Conservation (phyloP, 2,888 invertebrate genomes). For the Drosophila parthenogenetica region DNA sequence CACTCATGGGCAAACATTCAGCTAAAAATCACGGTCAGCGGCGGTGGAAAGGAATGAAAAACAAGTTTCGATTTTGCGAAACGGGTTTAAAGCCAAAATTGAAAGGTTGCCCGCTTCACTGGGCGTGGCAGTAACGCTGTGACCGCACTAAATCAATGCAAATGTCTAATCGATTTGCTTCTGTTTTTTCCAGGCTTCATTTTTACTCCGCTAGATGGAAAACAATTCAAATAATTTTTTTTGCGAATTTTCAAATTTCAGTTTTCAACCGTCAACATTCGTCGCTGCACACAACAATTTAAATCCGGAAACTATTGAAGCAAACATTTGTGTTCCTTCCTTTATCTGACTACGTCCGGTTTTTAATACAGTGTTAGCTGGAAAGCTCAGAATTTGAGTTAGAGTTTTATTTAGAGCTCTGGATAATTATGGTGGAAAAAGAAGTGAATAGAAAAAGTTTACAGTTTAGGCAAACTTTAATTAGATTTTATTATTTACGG, state of each 20-base stretch:
- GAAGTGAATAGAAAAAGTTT: background rate
- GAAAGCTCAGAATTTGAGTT: conserved; percentile 4
- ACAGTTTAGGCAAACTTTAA: background rate
- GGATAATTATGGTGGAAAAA: background rate
- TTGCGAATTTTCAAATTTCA: conserved; percentile 13
- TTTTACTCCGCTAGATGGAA: background rate
- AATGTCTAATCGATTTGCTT: conserved; percentile 50
- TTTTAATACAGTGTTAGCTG: conserved; percentile 6
- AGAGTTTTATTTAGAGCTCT: background rate
- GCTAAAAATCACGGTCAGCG: conserved; percentile 70
- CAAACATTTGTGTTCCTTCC: conserved; percentile 2
- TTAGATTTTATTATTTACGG: background rate
- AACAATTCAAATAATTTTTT: conserved; percentile 9
- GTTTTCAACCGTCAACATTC: conserved; percentile 33
- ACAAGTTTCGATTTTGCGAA: conserved; percentile 55
- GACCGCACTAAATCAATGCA: conserved; percentile 62
- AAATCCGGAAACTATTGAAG: conserved; percentile 14
- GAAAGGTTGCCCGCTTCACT: conserved; percentile 31
- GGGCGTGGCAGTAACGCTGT: conserved; percentile 70
- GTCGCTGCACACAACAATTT: background rate
- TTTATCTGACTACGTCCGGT: conserved; percentile 15
- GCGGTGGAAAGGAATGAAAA: conserved; percentile 19
- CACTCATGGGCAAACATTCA: conserved; percentile 41
- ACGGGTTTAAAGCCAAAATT: conserved; percentile 51
- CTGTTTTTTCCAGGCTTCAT: conserved; percentile 4